Percentiles rank a stretch among this genome's conserved stretches.
Evolutionary conservation across 2,888 invertebrate genomes (phyloP).

Genomic region (Cephus pulcher): DNA sequence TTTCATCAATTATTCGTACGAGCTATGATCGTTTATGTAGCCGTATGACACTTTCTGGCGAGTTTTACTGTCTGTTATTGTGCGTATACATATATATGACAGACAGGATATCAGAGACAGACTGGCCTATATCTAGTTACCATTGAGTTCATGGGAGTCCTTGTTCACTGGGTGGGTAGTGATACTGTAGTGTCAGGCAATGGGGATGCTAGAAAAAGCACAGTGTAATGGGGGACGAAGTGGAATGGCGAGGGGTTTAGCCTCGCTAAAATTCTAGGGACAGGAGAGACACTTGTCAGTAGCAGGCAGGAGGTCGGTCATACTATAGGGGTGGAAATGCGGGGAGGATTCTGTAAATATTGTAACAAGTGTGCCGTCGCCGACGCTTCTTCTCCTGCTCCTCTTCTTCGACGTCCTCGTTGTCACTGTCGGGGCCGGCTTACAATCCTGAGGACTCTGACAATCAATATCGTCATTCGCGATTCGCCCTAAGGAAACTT

Average conservation of each 20-base stretch:
- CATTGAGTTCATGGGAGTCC: neutral
- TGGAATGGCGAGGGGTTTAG: constrained; percentile 9
- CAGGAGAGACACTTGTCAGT: constrained; percentile 55
- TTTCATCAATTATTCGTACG: neutral
- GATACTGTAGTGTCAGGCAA: constrained; percentile 18
- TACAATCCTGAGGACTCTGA: constrained; percentile 2
- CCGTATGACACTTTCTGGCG: neutral
- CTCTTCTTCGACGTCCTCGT: neutral
- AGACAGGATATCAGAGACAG: neutral
- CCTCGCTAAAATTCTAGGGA: constrained; percentile 26
- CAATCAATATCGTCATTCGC: constrained; percentile 41
- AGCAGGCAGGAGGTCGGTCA: constrained; percentile 43
- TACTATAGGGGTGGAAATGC: constrained; percentile 47
- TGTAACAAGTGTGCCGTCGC: constrained; percentile 63
- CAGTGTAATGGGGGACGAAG: constrained; percentile 8
- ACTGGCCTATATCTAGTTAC: neutral
- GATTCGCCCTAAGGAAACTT: neutral
- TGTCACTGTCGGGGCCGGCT: neutral
- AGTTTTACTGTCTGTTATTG: neutral
- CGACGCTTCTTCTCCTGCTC: neutral
- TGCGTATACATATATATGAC: neutral
- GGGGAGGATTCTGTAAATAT: constrained; percentile 63
- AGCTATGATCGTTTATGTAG: neutral
- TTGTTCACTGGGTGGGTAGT: neutral
- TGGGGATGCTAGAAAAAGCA: constrained; percentile 27